Percentiles rank a stretch among this genome's conserved stretches.
phyloP scores from a whole-genome alignment of 2,113 vertebrate species.

The Petroica traversi region DNA sequence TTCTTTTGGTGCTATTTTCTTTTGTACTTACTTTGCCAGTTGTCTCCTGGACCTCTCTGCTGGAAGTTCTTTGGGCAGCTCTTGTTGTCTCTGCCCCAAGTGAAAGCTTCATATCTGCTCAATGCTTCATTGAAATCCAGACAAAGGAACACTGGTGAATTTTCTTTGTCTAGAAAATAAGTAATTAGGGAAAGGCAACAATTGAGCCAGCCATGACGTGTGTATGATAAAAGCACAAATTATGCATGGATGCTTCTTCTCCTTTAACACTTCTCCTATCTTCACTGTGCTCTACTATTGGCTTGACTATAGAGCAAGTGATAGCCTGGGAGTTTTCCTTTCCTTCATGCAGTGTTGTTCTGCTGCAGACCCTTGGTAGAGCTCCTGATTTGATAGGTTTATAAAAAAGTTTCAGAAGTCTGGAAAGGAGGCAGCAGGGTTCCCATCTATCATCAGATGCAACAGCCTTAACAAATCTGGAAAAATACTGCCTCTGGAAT shows the following conservation, averaged over 20 bases:
- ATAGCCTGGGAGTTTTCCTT: not conserved
- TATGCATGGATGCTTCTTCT: not conserved
- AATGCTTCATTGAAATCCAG: not conserved
- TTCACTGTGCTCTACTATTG: not conserved
- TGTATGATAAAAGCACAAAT: not conserved
- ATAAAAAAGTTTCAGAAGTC: not conserved
- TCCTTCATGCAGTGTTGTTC: not conserved
- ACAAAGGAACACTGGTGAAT: not conserved
- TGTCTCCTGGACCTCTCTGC: not conserved
- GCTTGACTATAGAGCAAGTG: not conserved
- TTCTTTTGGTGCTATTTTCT: not conserved
- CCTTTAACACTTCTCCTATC: not conserved
- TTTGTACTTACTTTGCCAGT: not conserved
- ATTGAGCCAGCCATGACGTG: not conserved
- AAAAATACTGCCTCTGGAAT: not conserved
- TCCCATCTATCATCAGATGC: not conserved
- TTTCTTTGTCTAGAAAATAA: not conserved
- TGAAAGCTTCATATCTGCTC: not conserved
- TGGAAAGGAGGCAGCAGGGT: not conserved
- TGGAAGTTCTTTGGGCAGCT: not conserved
- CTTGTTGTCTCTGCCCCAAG: not conserved
- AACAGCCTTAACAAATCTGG: not conserved
- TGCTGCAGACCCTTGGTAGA: not conserved
- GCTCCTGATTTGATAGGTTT: not conserved
- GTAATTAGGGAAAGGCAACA: not conserved